Percentiles rank a stretch among this genome's conserved stretches.
phyloP scores from a whole-genome alignment of 2,797 vertebrate species.

The Pantherophis vulpinus region DNA sequence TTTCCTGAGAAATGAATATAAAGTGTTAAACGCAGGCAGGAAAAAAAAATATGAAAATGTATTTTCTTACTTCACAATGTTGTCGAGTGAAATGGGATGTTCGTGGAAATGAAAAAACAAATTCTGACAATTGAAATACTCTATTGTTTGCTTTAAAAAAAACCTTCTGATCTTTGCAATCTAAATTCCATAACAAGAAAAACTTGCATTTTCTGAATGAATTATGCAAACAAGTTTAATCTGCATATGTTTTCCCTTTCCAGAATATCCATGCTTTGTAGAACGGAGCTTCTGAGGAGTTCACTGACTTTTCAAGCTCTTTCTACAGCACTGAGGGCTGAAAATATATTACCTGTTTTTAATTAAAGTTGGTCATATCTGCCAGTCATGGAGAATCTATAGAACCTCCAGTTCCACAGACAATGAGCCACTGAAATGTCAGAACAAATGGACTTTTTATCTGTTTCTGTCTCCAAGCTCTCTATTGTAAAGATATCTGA shows the following conservation, averaged over 20 bases:
- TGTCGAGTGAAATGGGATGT: background rate
- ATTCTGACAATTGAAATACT: background rate
- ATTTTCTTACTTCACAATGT: background rate
- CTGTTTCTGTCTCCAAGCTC: background rate
- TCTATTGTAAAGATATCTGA: background rate
- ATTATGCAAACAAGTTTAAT: background rate
- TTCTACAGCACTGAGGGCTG: background rate
- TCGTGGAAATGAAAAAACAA: background rate
- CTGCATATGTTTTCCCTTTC: background rate
- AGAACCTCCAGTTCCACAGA: background rate
- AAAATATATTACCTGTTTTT: background rate
- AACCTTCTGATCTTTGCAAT: background rate
- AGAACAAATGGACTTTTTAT: background rate
- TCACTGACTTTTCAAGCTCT: background rate
- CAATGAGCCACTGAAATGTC: no score
- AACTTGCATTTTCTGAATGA: background rate
- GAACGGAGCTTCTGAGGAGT: background rate
- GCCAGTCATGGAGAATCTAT: background rate
- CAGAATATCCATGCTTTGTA: background rate
- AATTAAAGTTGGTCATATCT: background rate
- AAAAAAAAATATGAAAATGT: background rate
- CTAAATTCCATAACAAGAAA: background rate
- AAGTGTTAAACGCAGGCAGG: background rate
- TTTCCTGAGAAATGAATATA: background rate
- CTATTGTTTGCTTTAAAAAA: background rate